Base-by-base conservation (phyloP, 37 sponge, comb jelly and placozoan genomes). In the Agelas oroides region DNA sequence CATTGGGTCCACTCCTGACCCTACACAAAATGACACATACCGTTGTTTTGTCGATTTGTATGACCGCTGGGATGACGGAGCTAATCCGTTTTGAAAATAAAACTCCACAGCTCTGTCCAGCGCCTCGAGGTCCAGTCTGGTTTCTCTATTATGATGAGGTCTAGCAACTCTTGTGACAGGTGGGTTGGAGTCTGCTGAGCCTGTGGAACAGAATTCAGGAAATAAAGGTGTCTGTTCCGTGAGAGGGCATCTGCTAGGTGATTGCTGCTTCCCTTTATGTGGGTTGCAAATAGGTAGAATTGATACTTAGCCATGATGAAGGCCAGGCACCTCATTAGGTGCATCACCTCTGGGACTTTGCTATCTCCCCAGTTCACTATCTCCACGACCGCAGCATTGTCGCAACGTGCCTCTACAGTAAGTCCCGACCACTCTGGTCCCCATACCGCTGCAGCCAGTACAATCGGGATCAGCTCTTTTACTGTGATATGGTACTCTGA, bases 31-130 rank as follows among this genome's bases (percentile, higher is more conserved):
- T 13, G 17, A 18, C 19, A 40, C 23, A 53, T 80, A 69, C 20
- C 70, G 56, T 1, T 54, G 30, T 37, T 80, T 52, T 27, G 81
- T 69, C 30, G 81, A 27, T 21, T 27, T 30, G 35, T 80, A 80
- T 19, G 36, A 67, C 17, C 70, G 30, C 25, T 28, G 54, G 0
- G 81, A 38, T 53, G n/a, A 40, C 32, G 81, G 69, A 31, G 81
- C 70, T 53, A 80, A 27, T 14, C 54, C 53, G n/a, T 64, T 39
- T 5, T 54, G 81, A 68, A 68, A 68, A 53, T 68, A 68, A 30
- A 32, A n/a, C 69, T 80, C 81, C 53, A 86, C 79, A 70, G 67
- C 79, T 24, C 25, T 20, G 59, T 79, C 87, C 79, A 86, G 36
- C 15, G 27, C 39, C 5, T 20, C 6, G 62, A 85, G 25, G 77